Base-by-base conservation (phyloP, 2,888 invertebrate species). In the Archaeoteleia sp. region DNA sequence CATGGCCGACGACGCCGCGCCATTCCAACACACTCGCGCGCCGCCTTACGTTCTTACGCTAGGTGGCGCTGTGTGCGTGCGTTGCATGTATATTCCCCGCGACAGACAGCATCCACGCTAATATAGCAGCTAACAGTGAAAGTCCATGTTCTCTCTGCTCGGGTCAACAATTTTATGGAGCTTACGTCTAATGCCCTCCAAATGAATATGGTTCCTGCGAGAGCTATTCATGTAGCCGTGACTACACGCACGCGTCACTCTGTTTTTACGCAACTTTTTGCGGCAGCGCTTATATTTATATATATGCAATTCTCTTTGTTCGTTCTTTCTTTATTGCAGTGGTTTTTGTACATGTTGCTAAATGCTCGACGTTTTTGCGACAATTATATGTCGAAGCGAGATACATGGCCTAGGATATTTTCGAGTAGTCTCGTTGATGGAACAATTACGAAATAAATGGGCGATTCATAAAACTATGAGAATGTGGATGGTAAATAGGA, bases 131-230 rank as follows among this genome's bases (percentile, higher is more conserved):
- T 48, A 63, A 69, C 65, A 65, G 69, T 65, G 65, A 61, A 66
- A 69, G 65, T 54, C 39, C 53, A 48, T 42, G 58, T 58, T 67
- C 48, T 57, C 61, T 53, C 57, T 43, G 55, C 51, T 57, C 57
- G 65, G 69, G 54, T 66, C 61, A 62, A 62, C 53, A 58, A 70
- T 61, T 66, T 66, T 61, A 61, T 61, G 61, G 53, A 40, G 42
- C 61, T 54, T 49, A 49, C 54, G 62, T 58, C 58, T 62, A 62
- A 66, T 54, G 65, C 61, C 58, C 65, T 70, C 66, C 48, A 54
- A 70, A 62, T 62, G 48, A 61, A 57, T 60, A 40, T 35, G 57
- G 60, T 55, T 61, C 53, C 58, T 48, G 42, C 54, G 37, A 17
- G 29, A 39, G 32, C 51, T 51, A 51, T 60, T 43, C 61, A 45